These are phyloP conservation scores for Drosophila pachea DNA, from an alignment of 1,140 invertebrate species.

Conservation along the genomic window DNA sequence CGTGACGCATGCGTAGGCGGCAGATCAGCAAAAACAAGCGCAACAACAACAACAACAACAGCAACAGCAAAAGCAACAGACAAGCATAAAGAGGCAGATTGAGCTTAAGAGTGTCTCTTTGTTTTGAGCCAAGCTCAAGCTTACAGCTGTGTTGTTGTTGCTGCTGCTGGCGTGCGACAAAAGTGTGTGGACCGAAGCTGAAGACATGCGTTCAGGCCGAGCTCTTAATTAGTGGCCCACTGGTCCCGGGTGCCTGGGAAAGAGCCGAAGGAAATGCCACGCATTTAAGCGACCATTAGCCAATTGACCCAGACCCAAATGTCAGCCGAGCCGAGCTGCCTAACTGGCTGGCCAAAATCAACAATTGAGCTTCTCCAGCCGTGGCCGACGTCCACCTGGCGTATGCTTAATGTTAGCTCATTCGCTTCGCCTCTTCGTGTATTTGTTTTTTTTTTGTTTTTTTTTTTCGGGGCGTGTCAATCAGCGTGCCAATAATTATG, in stretches of 20 bases:
- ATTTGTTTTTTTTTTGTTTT: background rate
- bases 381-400: conserved; percentile 49
- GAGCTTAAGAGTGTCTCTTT: conserved; percentile 66
- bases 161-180: conserved; percentile 50
- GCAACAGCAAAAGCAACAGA: conserved; percentile 1
- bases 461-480: conserved; percentile 45
- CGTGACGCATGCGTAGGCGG: conserved; percentile 55
- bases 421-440: conserved; percentile 5
- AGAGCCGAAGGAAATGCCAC: conserved; percentile 37
- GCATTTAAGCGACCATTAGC: conserved; percentile 51
- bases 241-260: conserved; percentile 46
- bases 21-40: conserved; percentile 4
- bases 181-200: conserved; percentile 40
- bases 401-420: conserved; percentile 41
- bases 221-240: conserved; percentile 58
- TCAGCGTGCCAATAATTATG: conserved; percentile 66
- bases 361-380: conserved; percentile 22
- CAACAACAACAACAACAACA: conserved; percentile 4
- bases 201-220: conserved; percentile 50
- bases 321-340: conserved; percentile 26
- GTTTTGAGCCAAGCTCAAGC: conserved; percentile 42
- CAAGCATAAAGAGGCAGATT: conserved; percentile 39
- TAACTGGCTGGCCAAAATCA: conserved; percentile 23
- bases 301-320: conserved; percentile 67
- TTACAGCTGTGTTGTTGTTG: conserved; percentile 18